Base-by-base conservation (phyloP, 1,140 invertebrate genomes). In the Dendrolimus punctatus region DNA sequence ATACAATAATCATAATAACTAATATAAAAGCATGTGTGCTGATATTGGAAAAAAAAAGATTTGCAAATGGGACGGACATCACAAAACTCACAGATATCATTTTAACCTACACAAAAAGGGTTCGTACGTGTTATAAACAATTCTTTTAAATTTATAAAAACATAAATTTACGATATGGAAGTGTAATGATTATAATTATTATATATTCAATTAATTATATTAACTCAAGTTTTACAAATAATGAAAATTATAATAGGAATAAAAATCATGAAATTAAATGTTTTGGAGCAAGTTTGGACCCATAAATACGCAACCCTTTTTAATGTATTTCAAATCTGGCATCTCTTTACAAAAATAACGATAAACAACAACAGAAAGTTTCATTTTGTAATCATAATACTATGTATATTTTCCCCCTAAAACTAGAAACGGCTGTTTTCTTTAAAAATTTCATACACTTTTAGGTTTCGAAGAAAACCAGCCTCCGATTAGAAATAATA, bases 401-500 rank as follows among this genome's bases (percentile, higher is more conserved):
- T 60, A 52, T 55, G 40, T 53, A 42, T 42, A 43, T 41, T 64
- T 48, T 47, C 23, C 47, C 43, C 39, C 49, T 58, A 62, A 55
- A 49, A 23, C 52, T 64, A 64, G 59, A 59, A 47, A 49, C 52
- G 57, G 55, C 59, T 49, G 50, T 60, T 58, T 60, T 49, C 56
- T 66, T 58, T 52, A 37, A 46, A 55, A 53, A 56, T 53, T 8
- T 57, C 42, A 53, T 57, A 39, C 43, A 50, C 53, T 60, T 56
- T 64, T n/a, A 60, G 55, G 50, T 51, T 53, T 55, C 23, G 63
- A 66, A 60, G 54, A 60, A 68, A 68, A 62, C 64, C 57, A 66
- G 58, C 67, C 58, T 53, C 60, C 56, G 45, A 59, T 67, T 68
- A 64, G 58, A 46, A 65, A 63, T 68, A 69, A 72, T 71, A 77